Percentiles rank a stretch among this genome's conserved stretches.
Evolutionary conservation across 2,888 invertebrate genomes (phyloP).

Genomic region (Apamea sordens): DNA sequence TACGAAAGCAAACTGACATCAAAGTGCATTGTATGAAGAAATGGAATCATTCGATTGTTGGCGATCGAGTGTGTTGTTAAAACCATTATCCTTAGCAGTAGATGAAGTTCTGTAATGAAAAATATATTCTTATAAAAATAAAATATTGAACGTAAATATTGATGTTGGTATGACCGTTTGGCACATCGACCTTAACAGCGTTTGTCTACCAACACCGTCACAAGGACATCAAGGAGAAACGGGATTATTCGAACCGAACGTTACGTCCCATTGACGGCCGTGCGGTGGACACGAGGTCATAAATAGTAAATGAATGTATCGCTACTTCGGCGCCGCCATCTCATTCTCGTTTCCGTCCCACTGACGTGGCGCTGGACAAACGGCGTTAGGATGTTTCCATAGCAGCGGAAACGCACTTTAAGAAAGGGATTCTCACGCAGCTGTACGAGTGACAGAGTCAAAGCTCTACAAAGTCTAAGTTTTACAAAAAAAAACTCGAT

Average conservation of each 20-base stretch:
- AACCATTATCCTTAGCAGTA: slow-evolving; percentile 80
- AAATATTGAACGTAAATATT: background rate
- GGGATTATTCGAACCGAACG: background rate
- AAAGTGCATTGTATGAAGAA: slow-evolving; percentile 81
- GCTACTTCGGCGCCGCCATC: background rate
- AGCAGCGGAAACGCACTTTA: background rate
- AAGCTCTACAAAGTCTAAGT: background rate
- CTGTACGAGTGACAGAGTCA: background rate
- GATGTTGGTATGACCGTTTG: background rate
- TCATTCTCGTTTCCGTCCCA: background rate
- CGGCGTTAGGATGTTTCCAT: background rate
- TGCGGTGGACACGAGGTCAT: background rate
- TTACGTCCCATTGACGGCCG: background rate
- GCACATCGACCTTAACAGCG: background rate
- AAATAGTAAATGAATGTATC: background rate
- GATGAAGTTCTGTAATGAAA: slow-evolving; percentile 82
- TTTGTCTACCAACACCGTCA: background rate
- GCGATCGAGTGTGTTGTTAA: slow-evolving; percentile 74
- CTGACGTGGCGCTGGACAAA: background rate
- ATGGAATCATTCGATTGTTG: slow-evolving; percentile 78
- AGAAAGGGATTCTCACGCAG: background rate
- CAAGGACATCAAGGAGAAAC: background rate
- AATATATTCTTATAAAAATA: background rate
- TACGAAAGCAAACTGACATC: slow-evolving; percentile 57
- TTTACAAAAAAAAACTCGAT: background rate